phyloP scores from a whole-genome alignment of 2,797 vertebrate genomes.

The Sylvia borin region DNA sequence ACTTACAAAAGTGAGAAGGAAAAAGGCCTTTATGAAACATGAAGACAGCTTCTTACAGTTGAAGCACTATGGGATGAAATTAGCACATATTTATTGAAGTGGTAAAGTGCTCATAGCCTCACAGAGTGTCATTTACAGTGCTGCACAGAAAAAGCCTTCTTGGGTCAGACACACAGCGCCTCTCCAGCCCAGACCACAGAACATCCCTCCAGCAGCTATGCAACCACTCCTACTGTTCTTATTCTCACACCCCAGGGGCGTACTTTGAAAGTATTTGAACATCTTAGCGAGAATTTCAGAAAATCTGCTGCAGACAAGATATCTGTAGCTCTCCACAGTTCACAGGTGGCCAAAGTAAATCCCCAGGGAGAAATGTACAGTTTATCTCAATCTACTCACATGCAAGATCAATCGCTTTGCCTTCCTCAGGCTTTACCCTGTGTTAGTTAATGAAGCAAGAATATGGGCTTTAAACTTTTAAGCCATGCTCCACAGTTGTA shows the following conservation, averaged over 20 bases:
- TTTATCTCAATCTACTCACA: background rate
- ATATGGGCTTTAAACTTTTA: background rate
- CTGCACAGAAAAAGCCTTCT: background rate
- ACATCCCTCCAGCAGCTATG: background rate
- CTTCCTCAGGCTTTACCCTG: background rate
- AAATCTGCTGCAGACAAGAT: background rate
- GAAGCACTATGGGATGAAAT: background rate
- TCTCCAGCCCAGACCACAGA: background rate
- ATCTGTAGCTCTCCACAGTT: background rate
- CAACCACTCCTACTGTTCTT: accelerated
- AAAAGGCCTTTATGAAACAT: background rate
- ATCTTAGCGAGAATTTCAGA: background rate
- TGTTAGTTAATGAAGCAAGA: background rate
- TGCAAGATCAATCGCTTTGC: background rate
- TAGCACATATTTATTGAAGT: background rate
- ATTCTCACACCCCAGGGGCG: background rate
- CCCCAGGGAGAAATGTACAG: background rate
- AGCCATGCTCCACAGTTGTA: background rate
- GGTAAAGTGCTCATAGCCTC: background rate
- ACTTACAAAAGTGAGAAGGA: background rate
- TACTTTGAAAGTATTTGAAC: background rate
- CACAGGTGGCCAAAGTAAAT: background rate
- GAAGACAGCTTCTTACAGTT: constrained; percentile 7
- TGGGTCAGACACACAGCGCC: background rate
- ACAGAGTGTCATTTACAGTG: background rate